Percentiles rank a stretch among this genome's conserved stretches.
phyloP scores from a whole-genome alignment of 2,113 vertebrate genomes.

The Formicarius rufipectus region DNA sequence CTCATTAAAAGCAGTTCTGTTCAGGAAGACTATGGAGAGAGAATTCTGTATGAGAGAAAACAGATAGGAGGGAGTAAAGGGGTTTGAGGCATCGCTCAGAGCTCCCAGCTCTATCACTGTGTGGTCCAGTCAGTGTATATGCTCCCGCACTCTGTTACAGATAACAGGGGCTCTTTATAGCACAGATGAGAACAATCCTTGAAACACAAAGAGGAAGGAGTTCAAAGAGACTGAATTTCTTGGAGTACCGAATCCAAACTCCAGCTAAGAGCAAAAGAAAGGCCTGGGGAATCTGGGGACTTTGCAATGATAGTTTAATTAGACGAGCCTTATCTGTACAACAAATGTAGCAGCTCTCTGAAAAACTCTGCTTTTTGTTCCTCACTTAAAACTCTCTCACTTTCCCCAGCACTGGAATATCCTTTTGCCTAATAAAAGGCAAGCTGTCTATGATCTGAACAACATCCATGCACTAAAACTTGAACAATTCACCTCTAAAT shows the following conservation, averaged over 20 bases:
- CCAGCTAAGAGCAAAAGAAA: conserved; percentile 63
- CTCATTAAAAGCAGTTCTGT: conserved; percentile 37
- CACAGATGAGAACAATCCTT: conserved; percentile 44
- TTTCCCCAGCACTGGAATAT: background rate
- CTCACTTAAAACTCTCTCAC: background rate
- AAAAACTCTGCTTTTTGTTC: conserved; percentile 25
- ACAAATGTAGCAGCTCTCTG: conserved; percentile 19
- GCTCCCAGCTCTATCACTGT: background rate
- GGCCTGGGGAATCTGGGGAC: conserved; percentile 22
- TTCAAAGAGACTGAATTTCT: conserved; percentile 45
- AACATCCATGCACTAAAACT: background rate
- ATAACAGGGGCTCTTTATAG: conserved; percentile 36
- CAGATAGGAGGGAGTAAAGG: background rate
- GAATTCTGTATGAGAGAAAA: conserved; percentile 8
- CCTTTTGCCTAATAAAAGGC: background rate
- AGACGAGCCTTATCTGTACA: conserved; percentile 48
- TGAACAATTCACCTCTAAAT: background rate
- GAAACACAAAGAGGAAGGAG: conserved; percentile 32
- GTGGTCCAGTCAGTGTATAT: conserved; percentile 33
- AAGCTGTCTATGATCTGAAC: background rate
- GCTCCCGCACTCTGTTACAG: background rate
- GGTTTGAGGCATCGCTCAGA: background rate
- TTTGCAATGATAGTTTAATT: conserved; percentile 58
- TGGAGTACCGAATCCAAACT: conserved; percentile 18
- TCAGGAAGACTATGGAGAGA: background rate